These are phyloP conservation scores for Drosophila imparisetae DNA, from an alignment of 2,888 invertebrate genomes.

Conservation along the genomic window DNA sequence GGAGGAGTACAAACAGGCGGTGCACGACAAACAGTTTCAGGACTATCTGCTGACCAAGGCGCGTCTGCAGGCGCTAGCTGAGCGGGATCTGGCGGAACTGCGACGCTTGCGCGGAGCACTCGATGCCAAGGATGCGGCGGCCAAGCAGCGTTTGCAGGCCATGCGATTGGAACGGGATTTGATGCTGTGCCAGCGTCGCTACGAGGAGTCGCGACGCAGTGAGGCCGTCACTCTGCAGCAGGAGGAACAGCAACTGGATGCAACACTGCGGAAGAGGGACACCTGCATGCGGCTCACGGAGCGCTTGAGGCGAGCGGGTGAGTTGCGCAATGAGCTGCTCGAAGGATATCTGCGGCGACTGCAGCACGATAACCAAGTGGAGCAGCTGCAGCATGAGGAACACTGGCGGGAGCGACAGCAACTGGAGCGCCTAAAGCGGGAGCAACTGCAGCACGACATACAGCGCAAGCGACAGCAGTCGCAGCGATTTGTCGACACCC, in stretches of 20 bases:
- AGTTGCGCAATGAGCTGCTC: constrained; percentile 76
- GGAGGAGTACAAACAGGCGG: constrained; percentile 82
- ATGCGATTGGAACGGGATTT: constrained; percentile 80
- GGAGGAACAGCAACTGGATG: constrained; percentile 82
- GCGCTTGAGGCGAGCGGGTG: constrained; percentile 82
- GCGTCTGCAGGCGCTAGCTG: constrained; percentile 81
- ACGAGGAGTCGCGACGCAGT: constrained; percentile 81
- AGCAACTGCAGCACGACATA: constrained; percentile 80
- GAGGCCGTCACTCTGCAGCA: constrained; percentile 81
- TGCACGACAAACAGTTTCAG: constrained; percentile 83
- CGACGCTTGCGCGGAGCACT: constrained; percentile 77
- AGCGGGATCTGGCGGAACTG: constrained; percentile 80
- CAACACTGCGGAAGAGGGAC: constrained; percentile 81
- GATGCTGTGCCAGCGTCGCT: constrained; percentile 77
- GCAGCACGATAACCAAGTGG: constrained; percentile 82
- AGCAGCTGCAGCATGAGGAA: constrained; percentile 83
- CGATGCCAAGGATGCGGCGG: constrained; percentile 79
- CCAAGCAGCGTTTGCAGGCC: constrained; percentile 80
- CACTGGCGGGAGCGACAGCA: constrained; percentile 82
- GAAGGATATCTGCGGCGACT: constrained; percentile 81
- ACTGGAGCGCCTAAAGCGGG: constrained; percentile 75
- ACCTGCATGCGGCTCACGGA: constrained; percentile 80
- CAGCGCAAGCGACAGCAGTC: constrained; percentile 80
- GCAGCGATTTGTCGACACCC: constrained; percentile 80
- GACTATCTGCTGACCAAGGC: constrained; percentile 83